phyloP scores from a whole-genome alignment of 2,888 invertebrate species.

The Meloe dianella region DNA sequence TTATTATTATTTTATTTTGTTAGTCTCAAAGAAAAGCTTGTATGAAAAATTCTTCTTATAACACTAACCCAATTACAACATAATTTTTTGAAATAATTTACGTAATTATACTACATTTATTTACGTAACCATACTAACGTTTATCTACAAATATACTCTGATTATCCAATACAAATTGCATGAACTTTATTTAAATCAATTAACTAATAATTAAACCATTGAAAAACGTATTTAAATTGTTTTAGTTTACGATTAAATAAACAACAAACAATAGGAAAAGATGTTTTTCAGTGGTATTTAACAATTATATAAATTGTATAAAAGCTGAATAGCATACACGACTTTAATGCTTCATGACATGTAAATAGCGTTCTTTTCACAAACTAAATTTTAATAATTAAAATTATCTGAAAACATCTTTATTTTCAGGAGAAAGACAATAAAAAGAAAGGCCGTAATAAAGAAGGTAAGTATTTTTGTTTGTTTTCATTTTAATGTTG shows the following conservation, averaged over 20 bases:
- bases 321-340: background rate
- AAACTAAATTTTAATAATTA: slow-evolving; percentile 26
- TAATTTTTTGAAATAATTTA: slow-evolving; percentile 16
- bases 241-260: background rate
- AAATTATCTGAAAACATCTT: slow-evolving; percentile 39
- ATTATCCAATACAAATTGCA: slow-evolving; percentile 16
- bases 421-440: slow-evolving; percentile 79
- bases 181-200: background rate
- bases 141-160: slow-evolving; percentile 7
- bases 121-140: slow-evolving; percentile 11
- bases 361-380: slow-evolving; percentile 37
- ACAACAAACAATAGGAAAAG: background rate
- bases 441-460: slow-evolving; percentile 86
- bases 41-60: slow-evolving; percentile 20
- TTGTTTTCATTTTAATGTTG: slow-evolving; percentile 28
- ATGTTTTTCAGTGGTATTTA: background rate
- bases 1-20: slow-evolving; percentile 29
- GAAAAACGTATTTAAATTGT: background rate
- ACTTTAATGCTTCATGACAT: slow-evolving; percentile 26
- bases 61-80: slow-evolving; percentile 1
- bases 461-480: slow-evolving; percentile 76
- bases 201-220: background rate
- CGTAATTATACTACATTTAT: slow-evolving; percentile 12
- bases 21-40: slow-evolving; percentile 16
- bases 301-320: background rate